Base-by-base conservation (phyloP, 2,113 vertebrate species). In the Guaruba guarouba region DNA sequence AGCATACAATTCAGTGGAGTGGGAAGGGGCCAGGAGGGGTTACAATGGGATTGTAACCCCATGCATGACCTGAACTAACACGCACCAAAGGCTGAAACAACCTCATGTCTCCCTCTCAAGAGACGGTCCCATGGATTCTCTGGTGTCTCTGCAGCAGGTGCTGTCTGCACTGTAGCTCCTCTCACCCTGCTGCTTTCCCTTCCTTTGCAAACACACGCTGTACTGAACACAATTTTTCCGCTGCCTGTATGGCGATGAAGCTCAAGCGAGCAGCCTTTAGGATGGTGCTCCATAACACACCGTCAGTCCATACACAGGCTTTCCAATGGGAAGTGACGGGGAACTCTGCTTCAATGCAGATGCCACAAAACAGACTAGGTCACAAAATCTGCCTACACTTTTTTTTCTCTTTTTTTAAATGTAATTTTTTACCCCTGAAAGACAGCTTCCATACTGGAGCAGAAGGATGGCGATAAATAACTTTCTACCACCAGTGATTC, bases 251-350 rank as follows among this genome's bases (percentile, higher is more conserved):
- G 41, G 37, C 0, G 0, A 43, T 4, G 54, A 78, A 66, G 39
- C 20, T 59, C 24, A 74, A 55, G 16, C 1, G 37, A 66, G 66
- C 39, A 78, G 52, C 17, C 39, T 35, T 54, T 75, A 49, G 67
- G 39, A 17, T 0, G 1, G 25, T 0, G 2, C n/a, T 54, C 23
- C 0, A 0, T 59, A n/a, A 37, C 41, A 23, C 23, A 29, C 8
- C 7, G 0, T 44, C 2, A 3, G 9, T 33, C 44, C 20, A 0
- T 27, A 39, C 1, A 0, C 7, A 78, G 46, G 22, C 4, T 61
- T 87, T 71, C 6, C 39, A n/a, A 13, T 12, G 19, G 13, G 17
- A 74, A 59, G 37, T 22, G 33, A 29, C 17, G 61, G 19, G 15
- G n/a, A 70, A 0, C 7, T 91, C 31, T 75, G 48, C 28, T 71